phyloP scores from a whole-genome alignment of 2,113 vertebrate genomes.

The Cyprinodon variegatus region DNA sequence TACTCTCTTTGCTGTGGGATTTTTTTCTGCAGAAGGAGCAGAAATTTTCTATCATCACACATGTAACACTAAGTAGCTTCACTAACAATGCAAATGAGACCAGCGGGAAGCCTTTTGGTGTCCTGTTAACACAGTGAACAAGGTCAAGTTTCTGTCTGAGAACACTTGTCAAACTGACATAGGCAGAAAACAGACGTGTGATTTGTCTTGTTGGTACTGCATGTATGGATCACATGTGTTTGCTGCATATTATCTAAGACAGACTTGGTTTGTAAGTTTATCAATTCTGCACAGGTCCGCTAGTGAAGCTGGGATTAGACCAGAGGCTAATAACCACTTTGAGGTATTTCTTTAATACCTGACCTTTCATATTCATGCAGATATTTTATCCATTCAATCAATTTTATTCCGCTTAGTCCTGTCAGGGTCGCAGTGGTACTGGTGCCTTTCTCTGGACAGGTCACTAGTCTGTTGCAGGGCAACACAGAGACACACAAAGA shows the following conservation, averaged over 20 bases:
- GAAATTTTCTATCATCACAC: constrained; percentile 42
- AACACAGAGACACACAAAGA: no score
- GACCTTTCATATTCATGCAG: constrained; percentile 35
- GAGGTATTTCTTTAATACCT: constrained; percentile 35
- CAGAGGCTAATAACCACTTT: constrained; percentile 42
- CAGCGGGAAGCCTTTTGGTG: constrained; percentile 49
- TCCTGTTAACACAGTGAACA: constrained; percentile 60
- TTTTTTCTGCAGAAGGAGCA: constrained; percentile 37
- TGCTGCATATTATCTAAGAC: constrained; percentile 40
- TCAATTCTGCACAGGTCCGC: constrained; percentile 33
- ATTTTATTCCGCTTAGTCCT: no score
- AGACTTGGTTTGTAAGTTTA: constrained; percentile 27
- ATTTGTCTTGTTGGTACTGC: constrained; percentile 48
- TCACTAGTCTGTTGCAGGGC: no score
- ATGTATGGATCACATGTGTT: constrained; percentile 37
- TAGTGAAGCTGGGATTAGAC: constrained; percentile 23
- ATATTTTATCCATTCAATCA: constrained; percentile 7
- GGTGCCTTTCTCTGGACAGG: no score
- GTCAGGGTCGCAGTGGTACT: no score
- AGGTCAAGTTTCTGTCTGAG: constrained; percentile 60
- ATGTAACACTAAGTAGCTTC: constrained; percentile 65
- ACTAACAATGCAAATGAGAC: constrained; percentile 60
- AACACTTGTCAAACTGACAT: constrained; percentile 37
- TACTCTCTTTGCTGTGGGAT: constrained; percentile 14
- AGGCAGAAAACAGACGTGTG: constrained; percentile 42